phyloP scores from a whole-genome alignment of 1,140 invertebrate genomes.

The Drosophila sucinea region DNA sequence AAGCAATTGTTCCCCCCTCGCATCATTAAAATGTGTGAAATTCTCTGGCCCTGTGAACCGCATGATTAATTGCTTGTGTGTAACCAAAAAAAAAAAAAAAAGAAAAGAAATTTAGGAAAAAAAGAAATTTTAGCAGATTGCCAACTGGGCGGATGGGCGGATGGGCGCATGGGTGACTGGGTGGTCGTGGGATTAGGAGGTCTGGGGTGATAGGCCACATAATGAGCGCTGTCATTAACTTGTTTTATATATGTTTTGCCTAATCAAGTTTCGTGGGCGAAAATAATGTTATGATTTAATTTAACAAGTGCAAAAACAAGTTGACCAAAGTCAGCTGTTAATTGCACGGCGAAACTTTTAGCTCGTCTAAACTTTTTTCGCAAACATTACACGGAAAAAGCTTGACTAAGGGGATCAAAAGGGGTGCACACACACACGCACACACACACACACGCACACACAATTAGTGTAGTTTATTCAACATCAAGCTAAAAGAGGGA shows the following conservation, averaged over 20 bases:
- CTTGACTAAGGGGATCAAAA: not conserved
- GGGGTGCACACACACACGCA: no score
- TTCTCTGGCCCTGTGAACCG: slow-evolving; percentile 5
- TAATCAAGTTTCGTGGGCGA: slow-evolving; percentile 19
- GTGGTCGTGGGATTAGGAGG: not conserved
- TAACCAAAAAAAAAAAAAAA: not conserved
- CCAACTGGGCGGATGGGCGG: not conserved
- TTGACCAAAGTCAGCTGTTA: slow-evolving; percentile 10
- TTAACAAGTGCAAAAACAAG: not conserved
- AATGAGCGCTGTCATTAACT: slow-evolving; percentile 75
- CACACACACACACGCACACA: no score
- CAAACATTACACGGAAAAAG: not conserved
- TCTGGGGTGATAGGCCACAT: slow-evolving; percentile 22
- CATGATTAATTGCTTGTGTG: slow-evolving; percentile 52
- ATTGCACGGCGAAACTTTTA: not conserved
- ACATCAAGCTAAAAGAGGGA: no score
- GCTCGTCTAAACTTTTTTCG: not conserved
- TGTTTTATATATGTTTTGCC: slow-evolving; percentile 72
- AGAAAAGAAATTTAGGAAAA: slow-evolving; percentile 1
- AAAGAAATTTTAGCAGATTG: not conserved
- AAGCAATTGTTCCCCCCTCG: no score
- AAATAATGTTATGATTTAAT: not conserved
- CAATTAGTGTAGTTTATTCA: no score
- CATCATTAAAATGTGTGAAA: slow-evolving; percentile 14
- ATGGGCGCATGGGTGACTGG: not conserved